Base-by-base conservation (phyloP, 2,113 vertebrate genomes). In the Eurystomus gularis region DNA sequence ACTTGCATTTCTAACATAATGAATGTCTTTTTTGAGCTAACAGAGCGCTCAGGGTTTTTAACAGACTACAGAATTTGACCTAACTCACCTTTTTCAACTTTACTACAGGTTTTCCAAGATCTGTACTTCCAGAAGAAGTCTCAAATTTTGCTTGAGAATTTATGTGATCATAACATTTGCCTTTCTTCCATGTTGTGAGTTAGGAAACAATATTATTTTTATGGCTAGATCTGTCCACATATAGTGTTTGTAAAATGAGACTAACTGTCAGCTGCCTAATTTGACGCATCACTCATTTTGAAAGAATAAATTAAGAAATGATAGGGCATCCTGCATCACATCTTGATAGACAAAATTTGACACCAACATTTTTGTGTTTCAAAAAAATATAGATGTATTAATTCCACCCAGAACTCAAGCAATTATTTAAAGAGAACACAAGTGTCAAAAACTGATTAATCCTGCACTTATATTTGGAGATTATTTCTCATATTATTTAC, bases 141-240 rank as follows among this genome's bases (percentile, higher is more conserved):
- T 86, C 35, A 40, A 33, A 78, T 55, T 51, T 58, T 78, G 10
- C 33, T 81, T 81, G 62, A 85, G 51, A 21, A 49, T 6, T 51
- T 54, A 55, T 15, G 26, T 13, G 33, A 73, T 86, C 21, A 10
- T 40, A 81, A 71, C 13, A 37, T 17, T 90, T 83, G 12, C n/a
- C 24, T 81, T 60, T 75, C 28, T 84, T 64, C 29, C 13, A 28
- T 4, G 9, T 46, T 17, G 18, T 10, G 26, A 78, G 15, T 72
- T 69, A 71, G 23, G 26, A 69, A 82, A 85, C 29, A 69, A 55
- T 64, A 93, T 86, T 82, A 58, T 75, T 86, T 90, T 66, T 85
- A 79, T 79, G 79, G 52, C 69, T 55, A 71, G 19, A 80, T 69
- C 33, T 82, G 60, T 71, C 86, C 68, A 69, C 46, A 70, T 9